These are phyloP conservation scores for Thunnus albacares DNA, from an alignment of 2,797 vertebrate genomes.

Conservation along the genomic window DNA sequence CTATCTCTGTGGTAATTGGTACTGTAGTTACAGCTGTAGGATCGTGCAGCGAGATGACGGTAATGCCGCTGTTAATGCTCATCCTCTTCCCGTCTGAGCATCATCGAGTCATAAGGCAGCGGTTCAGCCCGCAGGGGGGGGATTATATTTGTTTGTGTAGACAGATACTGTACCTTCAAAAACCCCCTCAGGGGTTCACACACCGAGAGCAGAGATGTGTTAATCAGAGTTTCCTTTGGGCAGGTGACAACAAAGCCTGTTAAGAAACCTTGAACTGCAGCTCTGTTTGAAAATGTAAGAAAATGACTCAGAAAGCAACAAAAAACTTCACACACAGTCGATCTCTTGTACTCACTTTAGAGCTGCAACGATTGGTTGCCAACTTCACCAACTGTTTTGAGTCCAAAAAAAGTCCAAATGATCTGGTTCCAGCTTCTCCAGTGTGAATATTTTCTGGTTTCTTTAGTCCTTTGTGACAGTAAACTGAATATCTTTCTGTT, in stretches of 20 bases:
- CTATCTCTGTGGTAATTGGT: conserved; percentile 55
- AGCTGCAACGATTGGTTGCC: no score
- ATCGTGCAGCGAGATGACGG: conserved; percentile 36
- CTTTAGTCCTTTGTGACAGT: no score
- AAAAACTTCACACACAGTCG: no score
- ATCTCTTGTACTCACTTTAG: no score
- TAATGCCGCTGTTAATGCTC: conserved; percentile 49
- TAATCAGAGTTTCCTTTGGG: conserved; percentile 27
- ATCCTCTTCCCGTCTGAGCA: conserved; percentile 50
- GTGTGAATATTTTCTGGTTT: no score
- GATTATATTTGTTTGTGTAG: conserved; percentile 57
- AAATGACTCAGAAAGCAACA: background rate
- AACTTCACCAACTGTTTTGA: no score
- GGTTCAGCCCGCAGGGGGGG: conserved; percentile 21
- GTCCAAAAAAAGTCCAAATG: no score
- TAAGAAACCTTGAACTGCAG: conserved; percentile 1
- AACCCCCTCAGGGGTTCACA: conserved; percentile 10
- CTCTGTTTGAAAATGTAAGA: background rate
- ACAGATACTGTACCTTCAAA: conserved; percentile 30
- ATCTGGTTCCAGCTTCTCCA: no score
- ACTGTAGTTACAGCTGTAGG: conserved; percentile 41
- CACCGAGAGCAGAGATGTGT: conserved; percentile 31
- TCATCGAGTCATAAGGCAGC: conserved; percentile 47
- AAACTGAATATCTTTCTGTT: no score
- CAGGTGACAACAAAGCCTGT: conserved; percentile 35